A percentile compares a stretch with the other conserved stretches of the same genome.
Evolutionary conservation across 1,140 invertebrate genomes (phyloP).

Genomic region (Samia ricini): DNA sequence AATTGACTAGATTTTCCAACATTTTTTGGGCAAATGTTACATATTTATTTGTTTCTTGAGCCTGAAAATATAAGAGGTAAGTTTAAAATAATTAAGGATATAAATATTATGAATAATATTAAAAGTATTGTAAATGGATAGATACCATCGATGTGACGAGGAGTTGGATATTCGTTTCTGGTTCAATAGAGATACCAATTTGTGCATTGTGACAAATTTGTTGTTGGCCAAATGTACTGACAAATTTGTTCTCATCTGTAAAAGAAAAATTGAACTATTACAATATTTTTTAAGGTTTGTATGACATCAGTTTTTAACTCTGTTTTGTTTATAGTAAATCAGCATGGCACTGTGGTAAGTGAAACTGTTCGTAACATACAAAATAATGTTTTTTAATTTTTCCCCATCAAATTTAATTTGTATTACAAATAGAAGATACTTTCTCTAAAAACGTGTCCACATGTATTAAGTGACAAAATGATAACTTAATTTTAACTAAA

Average conservation of each 20-base stretch:
- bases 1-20: constrained; percentile 96
- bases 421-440: too few relatives aligned
- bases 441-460: too few relatives aligned
- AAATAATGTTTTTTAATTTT: too few relatives aligned
- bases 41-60: constrained; percentile 82
- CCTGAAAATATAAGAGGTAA: constrained; percentile 39
- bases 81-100: not conserved
- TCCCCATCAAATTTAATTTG: too few relatives aligned
- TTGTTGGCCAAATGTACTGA: constrained; percentile 83
- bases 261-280: not conserved
- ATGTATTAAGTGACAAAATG: too few relatives aligned
- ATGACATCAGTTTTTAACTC: too few relatives aligned
- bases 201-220: constrained; percentile 94
- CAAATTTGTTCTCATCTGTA: constrained; percentile 77
- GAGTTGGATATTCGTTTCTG: constrained; percentile 81
- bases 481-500: too few relatives aligned
- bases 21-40: constrained; percentile 94
- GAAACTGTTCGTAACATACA: too few relatives aligned
- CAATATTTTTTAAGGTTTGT: too few relatives aligned
- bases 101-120: not conserved
- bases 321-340: too few relatives aligned
- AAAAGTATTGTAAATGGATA: constrained; percentile 9
- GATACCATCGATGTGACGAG: constrained; percentile 78
- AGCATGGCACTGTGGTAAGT: too few relatives aligned
- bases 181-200: constrained; percentile 95